Evolutionary conservation across 35 echinoderm and acorn worm species (phyloP), one percentile per base, ranked within the genome.

Genomic region (Acanthaster planci): DNA sequence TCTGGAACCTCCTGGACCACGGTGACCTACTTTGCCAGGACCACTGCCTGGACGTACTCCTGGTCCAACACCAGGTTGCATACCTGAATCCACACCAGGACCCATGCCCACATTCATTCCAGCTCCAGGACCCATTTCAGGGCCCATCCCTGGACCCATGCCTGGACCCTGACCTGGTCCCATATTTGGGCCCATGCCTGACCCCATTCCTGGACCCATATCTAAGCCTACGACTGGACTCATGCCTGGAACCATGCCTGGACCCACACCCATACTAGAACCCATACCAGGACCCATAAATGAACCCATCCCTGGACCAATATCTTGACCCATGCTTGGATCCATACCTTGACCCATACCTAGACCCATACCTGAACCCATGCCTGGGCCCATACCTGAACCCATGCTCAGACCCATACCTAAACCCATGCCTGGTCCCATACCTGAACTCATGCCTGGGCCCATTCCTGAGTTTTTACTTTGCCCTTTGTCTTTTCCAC

Each of bases 361-460:
- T 29, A 42, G 79, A 50, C 79, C 44, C 79, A 81, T 81, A 7
- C 40, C 59, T 77, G 31, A 40, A 30, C 85, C 42, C 14, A 29
- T 40, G 0, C 84, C 84, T 47, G 2, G 39, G 39, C 78, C 78
- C 80, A 55, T 55, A 8, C 84, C 84, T 12, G 37, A 67, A 8
- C 85, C 85, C 64, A 83, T 83, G 18, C 80, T 51, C 18, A 17
- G 80, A 30, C 85, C 85, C 64, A 83, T 83, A 34, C 80, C 80
- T 59, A 23, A 51, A 30, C 72, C 76, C 34, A 37, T 52, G 1
- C 76, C 76, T 55, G 76, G 76, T 10, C 55, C 52, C 37, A 34
- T 78, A 15, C 57, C 60, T 77, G 85, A 42, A 38, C 52, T 35
- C 52, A 55, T 54, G 4, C 79, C 79, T 56, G 79, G 79, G 7